Percentiles rank a stretch among this genome's conserved stretches.
phyloP scores from a whole-genome alignment of 2,888 invertebrate species.

The Ochropacha duplaris region DNA sequence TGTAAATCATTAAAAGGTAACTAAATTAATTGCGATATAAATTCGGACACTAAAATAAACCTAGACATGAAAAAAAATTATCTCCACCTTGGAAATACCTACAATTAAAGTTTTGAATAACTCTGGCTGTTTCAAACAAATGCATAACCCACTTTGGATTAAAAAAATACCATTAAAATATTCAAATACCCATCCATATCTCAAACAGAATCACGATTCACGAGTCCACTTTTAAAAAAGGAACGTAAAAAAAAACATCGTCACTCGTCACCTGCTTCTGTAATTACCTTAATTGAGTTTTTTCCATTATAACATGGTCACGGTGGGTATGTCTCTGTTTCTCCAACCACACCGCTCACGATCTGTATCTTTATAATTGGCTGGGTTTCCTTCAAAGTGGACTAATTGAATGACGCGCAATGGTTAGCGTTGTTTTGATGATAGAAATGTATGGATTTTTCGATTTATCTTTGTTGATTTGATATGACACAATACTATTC shows the following conservation, averaged over 20 bases:
- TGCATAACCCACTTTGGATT: not conserved
- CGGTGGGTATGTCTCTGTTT: constrained; percentile 48
- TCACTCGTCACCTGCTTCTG: constrained; percentile 48
- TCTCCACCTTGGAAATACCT: not conserved
- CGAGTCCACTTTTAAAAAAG: constrained; percentile 7
- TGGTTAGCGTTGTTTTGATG: constrained; percentile 1
- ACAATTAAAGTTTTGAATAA: not conserved
- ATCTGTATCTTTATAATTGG: constrained; percentile 59
- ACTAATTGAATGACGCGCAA: constrained; percentile 23
- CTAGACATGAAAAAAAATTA: not conserved
- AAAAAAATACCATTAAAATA: not conserved
- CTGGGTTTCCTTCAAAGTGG: constrained; percentile 35
- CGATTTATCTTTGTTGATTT: not conserved
- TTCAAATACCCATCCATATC: not conserved
- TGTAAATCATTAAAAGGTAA: too few relatives aligned
- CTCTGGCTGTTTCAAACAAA: not conserved
- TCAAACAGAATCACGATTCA: not conserved
- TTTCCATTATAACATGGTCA: constrained; percentile 43
- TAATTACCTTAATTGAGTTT: constrained; percentile 60
- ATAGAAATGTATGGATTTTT: not conserved
- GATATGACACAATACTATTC: too few relatives aligned
- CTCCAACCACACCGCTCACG: constrained; percentile 28
- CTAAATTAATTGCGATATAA: too few relatives aligned
- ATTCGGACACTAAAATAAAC: not conserved
- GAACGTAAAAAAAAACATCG: constrained; percentile 29